Evolutionary conservation across 2,888 invertebrate species (phyloP), one percentile per base, ranked within the genome.

Genomic region (Andricus quercusramuli): DNA sequence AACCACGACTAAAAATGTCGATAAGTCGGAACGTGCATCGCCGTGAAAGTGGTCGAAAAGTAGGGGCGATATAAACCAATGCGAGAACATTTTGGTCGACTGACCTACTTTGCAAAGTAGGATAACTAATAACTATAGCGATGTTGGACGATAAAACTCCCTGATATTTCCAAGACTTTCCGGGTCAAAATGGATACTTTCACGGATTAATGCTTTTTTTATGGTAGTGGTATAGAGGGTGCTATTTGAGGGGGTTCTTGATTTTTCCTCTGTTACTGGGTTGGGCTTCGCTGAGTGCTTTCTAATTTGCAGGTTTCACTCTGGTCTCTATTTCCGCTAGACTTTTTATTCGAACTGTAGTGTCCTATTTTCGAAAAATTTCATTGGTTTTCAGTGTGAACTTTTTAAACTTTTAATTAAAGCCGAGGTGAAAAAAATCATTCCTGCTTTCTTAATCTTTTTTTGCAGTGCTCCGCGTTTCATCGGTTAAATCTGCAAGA

Each of bases 161-260:
- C 74, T 20, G 74, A 74, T 74, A 59, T 74, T 74, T 74, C 51
- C n/a, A 74, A 51, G 56, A 74, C 74, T 56, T 74, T 74, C 74
- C 56, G n/a, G 56, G 56, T 74, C 74, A 74, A 74, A 74, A 74
- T 74, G 74, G 29, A 74, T 56, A 59, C 74, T 74, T 74, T 56
- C 22, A 74, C 6, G 74, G 74, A 74, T 74, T 74, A 74, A 59
- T 74, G 74, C 47, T 56, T 56, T 56, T 74, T 74, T 74, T 59
- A 74, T 56, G 56, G 37, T 56, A 56, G 74, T 9, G 56, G n/a
- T 70, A 70, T 22, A 68, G 44, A 70, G 37, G n/a, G 56, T 74
- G 74, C 56, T n/a, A 32, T 51, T 74, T 37, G 29, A 32, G 51
- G 29, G 29, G 56, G 32, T 56, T 74, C 56, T 56, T 51, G 56